phyloP scores from a whole-genome alignment of 1,140 invertebrate genomes.

The Anoplophora glabripennis region DNA sequence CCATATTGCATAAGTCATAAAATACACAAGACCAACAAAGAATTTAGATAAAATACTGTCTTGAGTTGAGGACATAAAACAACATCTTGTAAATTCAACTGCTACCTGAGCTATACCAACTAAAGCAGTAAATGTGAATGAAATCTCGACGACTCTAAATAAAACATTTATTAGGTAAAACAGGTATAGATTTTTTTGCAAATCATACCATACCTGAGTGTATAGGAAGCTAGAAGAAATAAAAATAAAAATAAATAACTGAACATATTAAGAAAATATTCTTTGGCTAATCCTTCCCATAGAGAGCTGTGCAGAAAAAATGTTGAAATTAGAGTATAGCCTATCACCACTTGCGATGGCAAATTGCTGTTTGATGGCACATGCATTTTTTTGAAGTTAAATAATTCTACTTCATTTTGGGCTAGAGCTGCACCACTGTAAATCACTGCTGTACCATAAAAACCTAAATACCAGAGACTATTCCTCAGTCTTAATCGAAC shows the following conservation, averaged over 20 bases:
- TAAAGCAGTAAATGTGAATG: constrained; percentile 17
- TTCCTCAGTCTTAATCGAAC: constrained; percentile 13
- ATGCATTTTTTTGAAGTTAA: constrained; percentile 18
- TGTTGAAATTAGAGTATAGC: constrained; percentile 17
- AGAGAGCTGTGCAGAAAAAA: constrained; percentile 17
- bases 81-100: constrained; percentile 12
- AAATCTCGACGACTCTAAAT: constrained; percentile 25
- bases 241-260: constrained; percentile 12
- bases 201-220: constrained; percentile 21
- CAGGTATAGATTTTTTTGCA: not conserved
- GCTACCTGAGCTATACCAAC: constrained; percentile 19
- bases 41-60: constrained; percentile 4
- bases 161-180: constrained; percentile 9
- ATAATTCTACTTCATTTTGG: constrained; percentile 19
- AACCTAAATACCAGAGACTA: constrained; percentile 26
- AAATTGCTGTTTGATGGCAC: constrained; percentile 8
- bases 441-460: constrained; percentile 18
- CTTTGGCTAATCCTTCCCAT: constrained; percentile 15
- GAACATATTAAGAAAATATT: not conserved
- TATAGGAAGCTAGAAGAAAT: constrained; percentile 19
- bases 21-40: constrained; percentile 2
- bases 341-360: constrained; percentile 17
- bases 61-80: constrained; percentile 5
- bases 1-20: constrained; percentile 8
- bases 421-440: constrained; percentile 21